Conservation (phyloP, 2,113 vertebrate genomes). For the Oxyura jamaicensis region DNA sequence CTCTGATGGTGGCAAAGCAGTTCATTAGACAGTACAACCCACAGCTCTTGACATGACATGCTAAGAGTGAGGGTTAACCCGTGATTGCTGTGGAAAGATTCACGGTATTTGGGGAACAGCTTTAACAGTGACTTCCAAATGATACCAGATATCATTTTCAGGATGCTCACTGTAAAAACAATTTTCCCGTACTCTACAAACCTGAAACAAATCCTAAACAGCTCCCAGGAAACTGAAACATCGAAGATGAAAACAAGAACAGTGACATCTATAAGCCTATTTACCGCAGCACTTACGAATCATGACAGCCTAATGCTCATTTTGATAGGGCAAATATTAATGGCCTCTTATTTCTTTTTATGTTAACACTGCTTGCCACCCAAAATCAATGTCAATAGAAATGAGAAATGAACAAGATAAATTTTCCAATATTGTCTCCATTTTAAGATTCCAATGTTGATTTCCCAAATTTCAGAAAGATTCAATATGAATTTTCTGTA, state of each 20-base stretch:
- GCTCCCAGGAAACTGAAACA: neutral
- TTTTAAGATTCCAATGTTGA: neutral
- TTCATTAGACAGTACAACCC: neutral
- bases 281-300: slow-evolving; percentile 27
- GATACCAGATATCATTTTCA: neutral
- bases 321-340: slow-evolving; percentile 41
- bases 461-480: neutral
- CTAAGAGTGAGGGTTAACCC: neutral
- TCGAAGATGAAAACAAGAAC: neutral
- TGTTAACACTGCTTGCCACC: neutral
- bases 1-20: neutral
- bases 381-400: slow-evolving; percentile 33
- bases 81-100: neutral
- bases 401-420: neutral
- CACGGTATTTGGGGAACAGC: neutral
- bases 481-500: neutral
- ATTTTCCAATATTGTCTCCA: neutral
- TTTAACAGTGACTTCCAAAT: neutral
- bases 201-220: neutral
- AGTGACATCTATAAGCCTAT: slow-evolving; percentile 23
- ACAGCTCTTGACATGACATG: rapidly evolving
- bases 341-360: slow-evolving; percentile 14
- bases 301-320: neutral
- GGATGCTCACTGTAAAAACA: neutral
- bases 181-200: neutral